Base-by-base conservation (phyloP, 2,113 vertebrate species). In the Sakesphorus luctuosus region DNA sequence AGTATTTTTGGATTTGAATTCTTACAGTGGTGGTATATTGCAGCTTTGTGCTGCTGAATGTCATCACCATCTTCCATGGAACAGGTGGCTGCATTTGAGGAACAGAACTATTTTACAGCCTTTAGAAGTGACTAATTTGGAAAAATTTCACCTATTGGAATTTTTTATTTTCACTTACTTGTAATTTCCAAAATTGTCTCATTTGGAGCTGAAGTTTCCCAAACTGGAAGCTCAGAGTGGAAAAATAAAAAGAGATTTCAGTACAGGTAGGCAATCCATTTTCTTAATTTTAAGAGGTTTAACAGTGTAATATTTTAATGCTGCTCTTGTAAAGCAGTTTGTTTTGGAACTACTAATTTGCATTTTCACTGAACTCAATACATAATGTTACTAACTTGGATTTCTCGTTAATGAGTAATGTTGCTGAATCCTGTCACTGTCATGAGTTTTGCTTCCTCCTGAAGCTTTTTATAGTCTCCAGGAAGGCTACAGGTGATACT, bases 401-500 rank as follows among this genome's bases (percentile, higher is more conserved):
- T 62, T 79, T 28, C 19, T 50, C 36, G 49, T 72, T 62, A 74
- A 56, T 55, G 21, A 85, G 73, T 56, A 69, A 38, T 10, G 4
- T 28, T 79, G 49, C 58, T 3, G 5, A 73, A 44, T 87, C 23
- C 58, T 68, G n/a, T 66, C 62, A 26, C n/a, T 80, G 52, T 46
- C 58, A 58, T 53, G 58, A 58, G 25, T 59, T 80, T 75, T 92
- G n/a, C 79, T 59, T 62, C 81, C 53, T 31, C 33, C 66, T 79
- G 58, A 76, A 72, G 28, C 1, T 66, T 94, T 87, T 50, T 65
- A 18, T 36, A 31, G 5, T 81, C 56, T 80, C 61, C 47, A 28
- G 61, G 31, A 82, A 62, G 20, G 66, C 47, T 53, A 8, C 14
- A 35, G 66, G 72, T n/a, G 26, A 43, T 43, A 20, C 0, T 0